Evolutionary conservation across 1,140 invertebrate genomes (phyloP), one percentile per base, ranked within the genome.

Genomic region (Temnothorax longispinosus): DNA sequence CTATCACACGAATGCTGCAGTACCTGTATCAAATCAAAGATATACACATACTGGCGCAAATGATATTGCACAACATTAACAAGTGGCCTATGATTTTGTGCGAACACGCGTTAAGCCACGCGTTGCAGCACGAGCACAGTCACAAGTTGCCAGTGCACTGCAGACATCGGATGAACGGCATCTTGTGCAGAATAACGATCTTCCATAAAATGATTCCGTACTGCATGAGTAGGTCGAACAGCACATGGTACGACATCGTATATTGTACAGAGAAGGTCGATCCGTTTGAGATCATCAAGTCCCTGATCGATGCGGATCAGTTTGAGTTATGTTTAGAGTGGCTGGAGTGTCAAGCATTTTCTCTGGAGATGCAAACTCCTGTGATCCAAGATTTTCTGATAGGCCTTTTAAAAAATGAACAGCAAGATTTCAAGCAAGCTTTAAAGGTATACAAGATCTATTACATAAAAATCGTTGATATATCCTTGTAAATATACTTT

Each of bases 261-360:
- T 94, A 93, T 80, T 95, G 93, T 44, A 94, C 94, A 69, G 91
- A 93, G 27, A 94, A 92, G 86, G 90, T 93, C 5, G 91, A 94
- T 88, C 91, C 94, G 18, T 89, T 91, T 7, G 60, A 90, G 21
- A 93, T 94, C 15, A 90, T 95, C 0, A 91, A 93, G 41, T 92
- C 92, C 1, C 81, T 95, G 4, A 93, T 95, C 3, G 90, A 93
- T n/a, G 92, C 91, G 18, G 93, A 93, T 67, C 93, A 97, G 91
- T 97, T 96, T 85, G 96, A 97, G 86, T 87, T 97, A 0, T 97
- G 97, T 89, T 93, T 97, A 27, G 95, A 97, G 65, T 97, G 97
- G 97, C 95, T 96, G 18, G 96, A 96, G 65, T 92, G 95, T 80
- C 95, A 95, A 74, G 91, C 93, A 56, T 92, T 94, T 38, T 93